A percentile compares a stretch with the other conserved stretches of the same genome.
Evolutionary conservation across 2,113 vertebrate genomes (phyloP).

Genomic region (Pseudorhombus dupliciocellatus): DNA sequence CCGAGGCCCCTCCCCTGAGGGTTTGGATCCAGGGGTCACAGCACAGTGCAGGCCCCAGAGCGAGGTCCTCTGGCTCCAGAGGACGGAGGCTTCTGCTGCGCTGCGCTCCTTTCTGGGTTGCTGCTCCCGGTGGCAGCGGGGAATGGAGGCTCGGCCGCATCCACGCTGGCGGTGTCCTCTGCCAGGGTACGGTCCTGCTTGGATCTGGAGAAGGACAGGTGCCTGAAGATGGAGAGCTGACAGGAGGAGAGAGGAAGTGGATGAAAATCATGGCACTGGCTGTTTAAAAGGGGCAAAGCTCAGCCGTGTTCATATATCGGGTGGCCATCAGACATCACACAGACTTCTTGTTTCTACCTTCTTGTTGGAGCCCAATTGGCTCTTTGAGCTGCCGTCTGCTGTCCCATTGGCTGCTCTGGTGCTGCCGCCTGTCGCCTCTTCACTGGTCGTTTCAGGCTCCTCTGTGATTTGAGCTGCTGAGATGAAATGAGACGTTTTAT

Average conservation of each 20-base stretch:
- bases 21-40: conserved; percentile 50
- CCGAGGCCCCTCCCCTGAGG: conserved; percentile 4
- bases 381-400: conserved; percentile 36
- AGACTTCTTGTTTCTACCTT: conserved; percentile 62
- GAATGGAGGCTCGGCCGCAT: conserved; percentile 1
- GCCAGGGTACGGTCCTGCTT: conserved; percentile 41
- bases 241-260: neutral
- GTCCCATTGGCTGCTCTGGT: conserved; percentile 55
- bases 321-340: no score
- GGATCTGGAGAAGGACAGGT: conserved; percentile 58
- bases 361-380: conserved; percentile 62
- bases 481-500: neutral
- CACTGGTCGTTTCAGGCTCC: conserved; percentile 1
- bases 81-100: neutral
- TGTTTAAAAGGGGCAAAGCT: no score
- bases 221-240: conserved; percentile 77
- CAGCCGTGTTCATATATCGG: no score
- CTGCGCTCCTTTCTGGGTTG: conserved; percentile 1
- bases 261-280: no score
- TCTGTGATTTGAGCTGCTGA: conserved; percentile 32
- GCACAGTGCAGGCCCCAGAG: conserved; percentile 72
- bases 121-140: neutral
- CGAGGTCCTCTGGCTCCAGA: conserved; percentile 45
- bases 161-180: neutral
- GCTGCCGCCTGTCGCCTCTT: neutral